Percentiles rank a stretch among this genome's conserved stretches.
Conservation (phyloP, 2,113 vertebrate species). For the Pteronura brasiliensis region DNA sequence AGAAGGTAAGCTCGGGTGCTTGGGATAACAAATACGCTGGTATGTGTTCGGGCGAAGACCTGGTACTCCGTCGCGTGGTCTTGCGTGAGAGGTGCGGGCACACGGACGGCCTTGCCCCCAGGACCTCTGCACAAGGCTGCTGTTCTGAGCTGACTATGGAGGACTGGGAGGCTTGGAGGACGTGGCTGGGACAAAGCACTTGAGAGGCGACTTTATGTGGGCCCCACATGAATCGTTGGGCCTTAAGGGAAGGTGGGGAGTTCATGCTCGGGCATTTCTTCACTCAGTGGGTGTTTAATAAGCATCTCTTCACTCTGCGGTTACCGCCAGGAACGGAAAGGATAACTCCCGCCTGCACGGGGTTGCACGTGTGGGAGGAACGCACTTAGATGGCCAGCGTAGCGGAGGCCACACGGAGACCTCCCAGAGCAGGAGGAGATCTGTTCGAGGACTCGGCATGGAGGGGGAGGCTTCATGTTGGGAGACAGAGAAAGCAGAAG, state of each 20-base stretch:
- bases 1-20: neutral
- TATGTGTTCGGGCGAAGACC: neutral
- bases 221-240: neutral
- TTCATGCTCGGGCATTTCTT: neutral
- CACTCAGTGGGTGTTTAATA: fast-evolving
- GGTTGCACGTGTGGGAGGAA: neutral
- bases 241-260: neutral
- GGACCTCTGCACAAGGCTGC: too few relatives aligned
- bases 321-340: too few relatives aligned
- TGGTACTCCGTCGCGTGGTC: fast-evolving
- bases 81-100: neutral
- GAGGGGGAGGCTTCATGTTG: neutral
- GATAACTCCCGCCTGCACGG: neutral
- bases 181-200: neutral
- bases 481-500: neutral
- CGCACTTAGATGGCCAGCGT: neutral
- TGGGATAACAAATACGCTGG: neutral
- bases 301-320: neutral
- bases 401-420: neutral
- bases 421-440: neutral
- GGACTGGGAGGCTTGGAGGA: neutral
- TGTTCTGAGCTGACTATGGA: neutral
- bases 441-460: neutral
- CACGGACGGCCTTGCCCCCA: too few relatives aligned
- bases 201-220: neutral